A percentile compares a stretch with the other conserved stretches of the same genome.
These are phyloP conservation scores for Plebejus anna DNA, from an alignment of 2,888 invertebrate species.

Conservation along the genomic window DNA sequence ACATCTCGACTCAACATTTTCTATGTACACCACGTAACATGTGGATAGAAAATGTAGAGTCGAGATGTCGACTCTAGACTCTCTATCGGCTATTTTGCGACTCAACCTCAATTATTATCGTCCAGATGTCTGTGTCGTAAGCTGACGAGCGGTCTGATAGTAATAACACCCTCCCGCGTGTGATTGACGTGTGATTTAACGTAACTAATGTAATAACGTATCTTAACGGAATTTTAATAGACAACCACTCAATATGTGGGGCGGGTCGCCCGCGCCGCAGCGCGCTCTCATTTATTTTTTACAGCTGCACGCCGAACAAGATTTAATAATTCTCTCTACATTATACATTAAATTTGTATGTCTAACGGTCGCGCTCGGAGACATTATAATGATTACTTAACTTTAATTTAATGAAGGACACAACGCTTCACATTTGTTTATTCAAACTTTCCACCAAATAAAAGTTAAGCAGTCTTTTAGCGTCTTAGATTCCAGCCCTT, in stretches of 20 bases:
- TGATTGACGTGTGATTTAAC: slow-evolving; percentile 61
- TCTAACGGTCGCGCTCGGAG: not conserved
- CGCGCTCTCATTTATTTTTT: slow-evolving; percentile 27
- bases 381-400: no score
- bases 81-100: not conserved
- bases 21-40: no score
- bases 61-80: not conserved
- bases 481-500: no score
- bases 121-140: slow-evolving; percentile 32
- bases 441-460: no score
- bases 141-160: slow-evolving; percentile 36
- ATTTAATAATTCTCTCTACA: not conserved
- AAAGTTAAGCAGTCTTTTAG: no score
- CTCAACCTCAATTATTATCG: not conserved
- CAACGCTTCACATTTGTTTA: no score
- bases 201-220: slow-evolving; percentile 59
- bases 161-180: slow-evolving; percentile 41
- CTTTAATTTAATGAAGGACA: no score
- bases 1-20: not conserved
- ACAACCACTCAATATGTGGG: slow-evolving; percentile 40
- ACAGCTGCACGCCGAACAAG: slow-evolving; percentile 21
- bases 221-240: slow-evolving; percentile 63
- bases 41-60: not conserved
- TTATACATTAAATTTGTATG: not conserved
- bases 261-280: slow-evolving; percentile 23